Conservation (phyloP, 2,888 invertebrate species). For the Eupithecia insigniata region DNA sequence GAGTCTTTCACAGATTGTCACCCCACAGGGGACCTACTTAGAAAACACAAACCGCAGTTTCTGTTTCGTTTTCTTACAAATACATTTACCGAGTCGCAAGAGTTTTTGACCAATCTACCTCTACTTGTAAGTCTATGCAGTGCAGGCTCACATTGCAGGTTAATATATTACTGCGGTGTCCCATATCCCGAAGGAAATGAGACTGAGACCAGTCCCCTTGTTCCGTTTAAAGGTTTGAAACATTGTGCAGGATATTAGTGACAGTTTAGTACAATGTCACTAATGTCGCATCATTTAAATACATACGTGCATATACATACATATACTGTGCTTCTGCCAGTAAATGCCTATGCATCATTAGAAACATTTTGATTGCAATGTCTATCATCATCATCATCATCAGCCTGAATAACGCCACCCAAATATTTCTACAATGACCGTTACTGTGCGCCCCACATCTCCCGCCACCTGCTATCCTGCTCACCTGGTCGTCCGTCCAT, state of each 20-base stretch:
- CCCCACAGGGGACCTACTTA: not conserved
- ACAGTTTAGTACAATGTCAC: constrained; percentile 15
- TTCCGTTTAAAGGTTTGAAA: constrained; percentile 16
- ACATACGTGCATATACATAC: not conserved
- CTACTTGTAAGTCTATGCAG: not conserved
- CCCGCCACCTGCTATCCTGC: no score
- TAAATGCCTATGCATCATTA: not conserved
- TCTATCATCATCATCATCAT: not conserved
- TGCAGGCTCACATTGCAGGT: not conserved
- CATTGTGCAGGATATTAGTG: constrained; percentile 22
- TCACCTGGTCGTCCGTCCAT: no score
- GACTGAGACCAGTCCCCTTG: constrained; percentile 14
- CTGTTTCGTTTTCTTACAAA: no score
- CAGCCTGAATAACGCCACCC: no score
- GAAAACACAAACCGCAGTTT: no score
- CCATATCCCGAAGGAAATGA: constrained; percentile 32
- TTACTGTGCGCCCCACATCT: no score
- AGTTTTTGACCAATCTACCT: not conserved
- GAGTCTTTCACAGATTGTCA: not conserved
- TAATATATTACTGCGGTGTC: constrained; percentile 32
- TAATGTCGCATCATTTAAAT: not conserved
- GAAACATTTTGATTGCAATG: not conserved
- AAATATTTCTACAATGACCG: no score
- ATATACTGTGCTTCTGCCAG: not conserved
- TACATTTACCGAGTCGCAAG: not conserved